These are phyloP conservation scores for Spodoptera frugiperda DNA, from an alignment of 1,140 invertebrate species.

Conservation along the genomic window DNA sequence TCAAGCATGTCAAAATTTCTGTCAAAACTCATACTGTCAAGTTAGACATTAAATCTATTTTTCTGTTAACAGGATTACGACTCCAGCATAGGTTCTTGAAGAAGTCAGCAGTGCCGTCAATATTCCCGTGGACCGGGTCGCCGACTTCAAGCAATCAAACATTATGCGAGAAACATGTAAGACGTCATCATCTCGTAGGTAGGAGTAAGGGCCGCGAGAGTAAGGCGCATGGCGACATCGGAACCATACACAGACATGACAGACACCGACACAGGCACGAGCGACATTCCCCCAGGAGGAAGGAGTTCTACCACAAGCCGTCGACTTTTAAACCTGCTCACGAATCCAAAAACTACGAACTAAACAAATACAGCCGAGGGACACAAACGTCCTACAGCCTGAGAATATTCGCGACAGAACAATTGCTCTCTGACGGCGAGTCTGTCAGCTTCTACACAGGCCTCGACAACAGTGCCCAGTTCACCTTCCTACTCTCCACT, in stretches of 20 bases:
- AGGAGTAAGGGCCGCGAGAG: no score
- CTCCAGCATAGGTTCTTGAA: background rate
- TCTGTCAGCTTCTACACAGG: conserved; percentile 1
- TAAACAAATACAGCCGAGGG: background rate
- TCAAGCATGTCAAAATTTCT: no score
- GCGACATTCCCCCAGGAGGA: no score
- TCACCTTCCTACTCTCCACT: background rate
- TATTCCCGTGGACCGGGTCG: background rate
- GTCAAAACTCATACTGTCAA: no score
- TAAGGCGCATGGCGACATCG: background rate
- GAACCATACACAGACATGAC: no score
- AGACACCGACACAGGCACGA: no score
- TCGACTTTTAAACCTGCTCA: no score
- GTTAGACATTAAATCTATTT: background rate
- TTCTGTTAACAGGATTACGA: background rate
- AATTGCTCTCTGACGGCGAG: background rate
- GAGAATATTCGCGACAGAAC: background rate
- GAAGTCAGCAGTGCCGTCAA: background rate
- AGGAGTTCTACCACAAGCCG: no score
- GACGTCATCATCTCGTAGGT: background rate
- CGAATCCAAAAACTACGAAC: background rate
- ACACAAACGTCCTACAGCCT: background rate
- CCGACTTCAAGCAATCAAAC: background rate
- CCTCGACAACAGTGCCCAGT: background rate
- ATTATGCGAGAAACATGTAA: background rate